Evolutionary conservation across 2,888 invertebrate species (phyloP).

Genomic region (Pachliopta kotzebuea): DNA sequence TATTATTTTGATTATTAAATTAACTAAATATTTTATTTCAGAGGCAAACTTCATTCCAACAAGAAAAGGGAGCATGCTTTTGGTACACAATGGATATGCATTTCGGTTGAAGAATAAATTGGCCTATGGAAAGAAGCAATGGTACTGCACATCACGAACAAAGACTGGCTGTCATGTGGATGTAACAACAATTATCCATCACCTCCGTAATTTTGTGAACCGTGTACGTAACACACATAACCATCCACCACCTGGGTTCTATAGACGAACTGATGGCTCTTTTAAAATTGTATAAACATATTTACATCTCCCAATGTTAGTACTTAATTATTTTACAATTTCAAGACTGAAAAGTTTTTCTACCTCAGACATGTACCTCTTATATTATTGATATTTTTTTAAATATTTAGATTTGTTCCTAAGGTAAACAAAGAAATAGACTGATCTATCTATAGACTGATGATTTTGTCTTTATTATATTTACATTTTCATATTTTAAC

Average conservation of each 20-base stretch:
- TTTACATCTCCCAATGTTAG: constrained; percentile 14
- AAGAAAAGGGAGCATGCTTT: constrained; percentile 61
- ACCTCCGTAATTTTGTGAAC: constrained; percentile 53
- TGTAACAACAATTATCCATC: constrained; percentile 56
- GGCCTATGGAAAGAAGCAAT: constrained; percentile 71
- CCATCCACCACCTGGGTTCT: constrained; percentile 65
- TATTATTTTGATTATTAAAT: not conserved
- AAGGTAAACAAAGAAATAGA: constrained; percentile 14
- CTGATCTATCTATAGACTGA: constrained; percentile 25
- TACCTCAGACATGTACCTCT: constrained; percentile 31
- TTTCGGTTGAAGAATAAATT: constrained; percentile 69
- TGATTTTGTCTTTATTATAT: constrained; percentile 3
- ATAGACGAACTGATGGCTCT: constrained; percentile 61
- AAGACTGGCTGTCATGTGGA: constrained; percentile 70
- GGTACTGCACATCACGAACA: constrained; percentile 67
- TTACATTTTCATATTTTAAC: not conserved
- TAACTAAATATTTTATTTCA: constrained; percentile 44
- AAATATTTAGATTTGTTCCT: constrained; percentile 19
- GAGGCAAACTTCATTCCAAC: constrained; percentile 69
- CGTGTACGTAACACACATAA: constrained; percentile 63
- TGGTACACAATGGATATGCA: constrained; percentile 66
- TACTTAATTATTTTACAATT: constrained; percentile 19
- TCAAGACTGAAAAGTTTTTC: constrained; percentile 29
- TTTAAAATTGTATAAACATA: constrained; percentile 58
- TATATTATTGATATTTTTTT: constrained; percentile 20